phyloP scores from a whole-genome alignment of 2,113 vertebrate species.

The Antigone vipio region DNA sequence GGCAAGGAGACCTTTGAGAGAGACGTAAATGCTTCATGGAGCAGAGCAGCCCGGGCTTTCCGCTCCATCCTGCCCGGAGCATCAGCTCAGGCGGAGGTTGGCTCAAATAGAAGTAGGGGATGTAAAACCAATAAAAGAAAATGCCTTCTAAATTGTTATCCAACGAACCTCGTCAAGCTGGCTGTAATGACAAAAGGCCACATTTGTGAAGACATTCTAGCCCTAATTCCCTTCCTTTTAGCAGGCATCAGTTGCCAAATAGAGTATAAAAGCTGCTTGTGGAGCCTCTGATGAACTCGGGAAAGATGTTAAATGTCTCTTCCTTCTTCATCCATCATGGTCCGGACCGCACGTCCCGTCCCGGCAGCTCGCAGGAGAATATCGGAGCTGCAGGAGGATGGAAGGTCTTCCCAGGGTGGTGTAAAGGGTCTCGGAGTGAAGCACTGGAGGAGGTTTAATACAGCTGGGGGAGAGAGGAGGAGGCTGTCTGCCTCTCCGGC shows the following conservation, averaged over 20 bases:
- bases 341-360: rapidly evolving
- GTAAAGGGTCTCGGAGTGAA: not conserved
- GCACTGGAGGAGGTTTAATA: not conserved
- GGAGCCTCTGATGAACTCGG: rapidly evolving
- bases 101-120: not conserved
- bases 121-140: not conserved
- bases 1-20: not conserved
- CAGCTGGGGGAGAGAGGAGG: not conserved
- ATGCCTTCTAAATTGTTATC: not conserved
- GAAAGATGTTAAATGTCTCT: not conserved
- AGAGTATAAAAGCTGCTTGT: not conserved
- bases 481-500: not conserved
- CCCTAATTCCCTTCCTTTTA: not conserved
- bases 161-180: rapidly evolving
- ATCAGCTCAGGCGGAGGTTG: not conserved
- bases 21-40: not conserved
- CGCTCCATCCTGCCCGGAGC: not conserved
- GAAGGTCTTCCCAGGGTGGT: not conserved
- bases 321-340: not conserved
- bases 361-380: not conserved
- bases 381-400: not conserved
- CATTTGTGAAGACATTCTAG: not conserved
- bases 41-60: not conserved
- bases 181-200: not conserved
- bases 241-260: not conserved